Percentiles rank a stretch among this genome's conserved stretches.
These are phyloP conservation scores for Pagrus major DNA, from an alignment of 2,113 vertebrate species.

Conservation along the genomic window DNA sequence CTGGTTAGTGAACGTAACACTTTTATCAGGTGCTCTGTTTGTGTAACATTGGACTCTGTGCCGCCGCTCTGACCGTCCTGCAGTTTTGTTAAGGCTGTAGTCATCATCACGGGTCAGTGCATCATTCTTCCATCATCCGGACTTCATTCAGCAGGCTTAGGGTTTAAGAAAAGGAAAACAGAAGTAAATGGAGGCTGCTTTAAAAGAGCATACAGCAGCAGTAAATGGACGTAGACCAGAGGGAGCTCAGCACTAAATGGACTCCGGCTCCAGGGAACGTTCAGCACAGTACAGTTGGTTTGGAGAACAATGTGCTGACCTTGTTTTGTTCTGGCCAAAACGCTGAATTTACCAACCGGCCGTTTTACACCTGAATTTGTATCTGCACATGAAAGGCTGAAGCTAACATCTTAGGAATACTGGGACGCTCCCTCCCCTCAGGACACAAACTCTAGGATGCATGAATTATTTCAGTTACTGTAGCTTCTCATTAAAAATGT, in stretches of 20 bases:
- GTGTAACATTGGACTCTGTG: neutral
- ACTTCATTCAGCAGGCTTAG: slow-evolving; percentile 19
- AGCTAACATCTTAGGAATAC: neutral
- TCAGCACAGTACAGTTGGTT: slow-evolving; percentile 27
- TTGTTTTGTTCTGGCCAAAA: slow-evolving; percentile 33
- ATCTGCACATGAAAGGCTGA: neutral
- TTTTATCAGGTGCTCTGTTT: neutral
- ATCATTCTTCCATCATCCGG: slow-evolving; percentile 6
- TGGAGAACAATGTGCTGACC: slow-evolving; percentile 49
- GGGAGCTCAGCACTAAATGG: slow-evolving; percentile 53
- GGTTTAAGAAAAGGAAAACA: slow-evolving; percentile 12
- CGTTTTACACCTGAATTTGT: slow-evolving; percentile 20
- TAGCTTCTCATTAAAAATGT: neutral
- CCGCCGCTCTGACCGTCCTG: neutral
- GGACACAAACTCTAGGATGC: neutral
- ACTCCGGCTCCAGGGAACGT: slow-evolving; percentile 39
- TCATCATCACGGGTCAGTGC: slow-evolving; percentile 24
- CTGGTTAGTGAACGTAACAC: neutral
- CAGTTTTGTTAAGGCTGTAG: neutral
- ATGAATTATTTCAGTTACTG: neutral
- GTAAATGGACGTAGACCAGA: slow-evolving; percentile 26
- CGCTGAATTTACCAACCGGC: neutral
- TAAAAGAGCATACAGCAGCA: slow-evolving; percentile 39
- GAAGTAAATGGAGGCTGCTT: slow-evolving; percentile 6
- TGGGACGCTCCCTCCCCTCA: neutral